Conservation (phyloP, 2,113 vertebrate genomes). For the Ascaphus truei region DNA sequence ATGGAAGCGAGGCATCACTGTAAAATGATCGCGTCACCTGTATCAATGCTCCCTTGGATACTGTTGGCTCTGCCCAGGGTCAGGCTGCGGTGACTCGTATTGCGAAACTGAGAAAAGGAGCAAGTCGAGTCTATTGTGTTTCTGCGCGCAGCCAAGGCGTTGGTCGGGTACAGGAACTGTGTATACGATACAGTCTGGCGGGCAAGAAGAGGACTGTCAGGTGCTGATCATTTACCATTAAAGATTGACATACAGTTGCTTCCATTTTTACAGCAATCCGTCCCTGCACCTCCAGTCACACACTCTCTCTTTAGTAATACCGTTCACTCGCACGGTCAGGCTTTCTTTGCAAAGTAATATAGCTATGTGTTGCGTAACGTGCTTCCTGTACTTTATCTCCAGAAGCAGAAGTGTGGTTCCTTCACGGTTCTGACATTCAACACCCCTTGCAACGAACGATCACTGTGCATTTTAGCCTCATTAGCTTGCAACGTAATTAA, state of each 20-base stretch:
- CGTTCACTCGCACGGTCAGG: neutral
- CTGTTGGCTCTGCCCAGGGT: conserved; percentile 88
- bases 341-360: neutral
- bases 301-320: neutral
- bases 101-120: conserved; percentile 89
- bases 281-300: neutral
- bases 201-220: conserved; percentile 24
- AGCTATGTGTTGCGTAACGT: neutral
- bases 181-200: conserved; percentile 93
- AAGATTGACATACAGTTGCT: neutral
- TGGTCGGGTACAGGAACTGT: conserved; percentile 92
- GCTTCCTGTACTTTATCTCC: neutral
- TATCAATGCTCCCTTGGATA: conserved; percentile 92
- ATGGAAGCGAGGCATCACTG: too few species aligned
- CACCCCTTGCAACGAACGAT: too few species aligned
- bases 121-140: conserved; percentile 96
- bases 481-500: too few species aligned
- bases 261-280: neutral
- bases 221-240: neutral
- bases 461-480: too few species aligned
- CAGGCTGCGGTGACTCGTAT: conserved; percentile 92
- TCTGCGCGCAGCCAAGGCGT: conserved; percentile 82
- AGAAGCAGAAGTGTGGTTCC: too few species aligned
- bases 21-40: conserved; percentile 81
- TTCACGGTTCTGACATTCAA: too few species aligned